Base-by-base conservation (phyloP, 1,140 invertebrate species). In the Danaus plexippus region DNA sequence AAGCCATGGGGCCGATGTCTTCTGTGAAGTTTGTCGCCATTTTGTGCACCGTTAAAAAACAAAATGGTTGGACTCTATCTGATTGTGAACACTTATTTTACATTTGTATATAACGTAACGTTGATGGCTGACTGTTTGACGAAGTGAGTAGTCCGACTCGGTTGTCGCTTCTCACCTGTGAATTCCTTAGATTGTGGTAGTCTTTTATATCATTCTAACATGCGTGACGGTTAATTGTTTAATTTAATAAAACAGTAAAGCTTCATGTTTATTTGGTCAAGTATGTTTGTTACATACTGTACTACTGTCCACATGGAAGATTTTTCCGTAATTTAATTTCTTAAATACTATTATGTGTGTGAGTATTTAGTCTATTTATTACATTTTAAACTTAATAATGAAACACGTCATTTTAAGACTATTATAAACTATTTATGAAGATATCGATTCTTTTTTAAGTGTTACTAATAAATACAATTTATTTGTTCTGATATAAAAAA, bases 191-290 rank as follows among this genome's bases (percentile, higher is more conserved):
- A 49, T 41, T 11, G 46, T 11, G 42, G 52, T 60, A 61, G 61
- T 57, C 63, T 79, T 59, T 78, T 87, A 82, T 87, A 87, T 80
- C 54, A 61, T 54, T 61, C 61, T 65, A 73, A 72, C 67, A 61
- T 77, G 83, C 83, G 83, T 87, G 83, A 53, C 68, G 51, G 67
- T 76, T 87, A 87, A 87, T 85, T 79, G 79, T 73, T 85, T 87
- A 87, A 87, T 87, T 87, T 60, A 87, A 85, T 87, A 85, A 80
- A 77, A 84, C 62, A 77, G 63, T 85, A 80, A 81, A 85, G 82
- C 80, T 78, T 77, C 77, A 74, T 77, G 68, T 65, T 67, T 68
- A 76, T 76, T 79, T 76, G 64, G 75, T 77, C 73, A 77, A 79
- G 74, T 80, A 73, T 77, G 70, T 71, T 73, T 32, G 5, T 32